Percentiles rank a stretch among this genome's conserved stretches.
Conservation (phyloP, 2,113 vertebrate species). For the Zosterops japonicus region DNA sequence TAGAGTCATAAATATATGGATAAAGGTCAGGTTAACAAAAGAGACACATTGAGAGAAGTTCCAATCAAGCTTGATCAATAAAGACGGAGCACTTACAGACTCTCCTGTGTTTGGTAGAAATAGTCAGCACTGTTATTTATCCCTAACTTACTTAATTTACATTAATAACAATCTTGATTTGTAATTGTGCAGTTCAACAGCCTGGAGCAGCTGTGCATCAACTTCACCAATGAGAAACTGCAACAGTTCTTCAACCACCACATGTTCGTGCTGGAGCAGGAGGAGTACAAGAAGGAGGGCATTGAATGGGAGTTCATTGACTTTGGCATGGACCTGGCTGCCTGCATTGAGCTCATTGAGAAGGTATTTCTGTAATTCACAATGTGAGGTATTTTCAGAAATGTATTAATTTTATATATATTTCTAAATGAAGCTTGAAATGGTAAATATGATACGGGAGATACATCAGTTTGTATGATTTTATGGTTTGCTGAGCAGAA, state of each 20-base stretch:
- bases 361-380: slow-evolving; percentile 42
- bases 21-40: neutral
- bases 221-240: slow-evolving; percentile 73
- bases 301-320: slow-evolving; percentile 70
- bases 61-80: neutral
- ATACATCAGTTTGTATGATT: neutral
- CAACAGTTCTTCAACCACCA: slow-evolving; percentile 72
- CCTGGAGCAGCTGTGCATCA: slow-evolving; percentile 71
- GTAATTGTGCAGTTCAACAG: slow-evolving; percentile 60
- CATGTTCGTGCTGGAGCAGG: slow-evolving; percentile 63
- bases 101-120: neutral
- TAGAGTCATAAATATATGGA: neutral
- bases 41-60: neutral
- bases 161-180: neutral
- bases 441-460: neutral
- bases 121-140: neutral
- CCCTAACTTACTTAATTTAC: neutral
- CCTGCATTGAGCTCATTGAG: slow-evolving; percentile 71
- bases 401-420: neutral
- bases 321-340: slow-evolving; percentile 69
- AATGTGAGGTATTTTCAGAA: neutral
- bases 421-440: neutral
- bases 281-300: slow-evolving; percentile 56
- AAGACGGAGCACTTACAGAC: neutral
- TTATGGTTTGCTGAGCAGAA: neutral